Evolutionary conservation across 1,140 invertebrate genomes (phyloP).

Genomic region (Papilio helenus): DNA sequence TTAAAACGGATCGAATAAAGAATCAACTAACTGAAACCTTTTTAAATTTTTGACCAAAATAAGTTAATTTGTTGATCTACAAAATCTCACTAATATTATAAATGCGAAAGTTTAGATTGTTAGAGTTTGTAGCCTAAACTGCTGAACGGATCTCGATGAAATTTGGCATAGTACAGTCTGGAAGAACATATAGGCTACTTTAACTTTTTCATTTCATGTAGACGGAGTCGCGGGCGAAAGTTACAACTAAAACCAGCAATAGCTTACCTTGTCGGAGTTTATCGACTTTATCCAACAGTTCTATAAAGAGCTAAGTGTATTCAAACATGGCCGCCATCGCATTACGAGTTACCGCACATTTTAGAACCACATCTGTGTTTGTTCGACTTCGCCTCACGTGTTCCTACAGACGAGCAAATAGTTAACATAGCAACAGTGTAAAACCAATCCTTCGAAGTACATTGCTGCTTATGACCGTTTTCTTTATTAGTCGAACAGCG

Average conservation of each 20-base stretch:
- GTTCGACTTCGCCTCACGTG: conserved; percentile 17
- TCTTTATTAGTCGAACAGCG: background rate
- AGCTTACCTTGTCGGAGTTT: background rate
- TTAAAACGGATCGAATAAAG: no score
- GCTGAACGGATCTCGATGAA: no score
- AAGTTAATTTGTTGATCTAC: no score
- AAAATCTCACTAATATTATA: no score
- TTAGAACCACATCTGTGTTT: conserved; percentile 18
- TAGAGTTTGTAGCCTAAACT: no score
- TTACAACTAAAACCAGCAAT: background rate
- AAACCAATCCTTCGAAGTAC: background rate
- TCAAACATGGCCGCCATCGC: conserved; percentile 5
- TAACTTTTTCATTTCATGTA: no score
- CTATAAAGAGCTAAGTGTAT: background rate
- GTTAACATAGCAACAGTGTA: conserved; percentile 2
- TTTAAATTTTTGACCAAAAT: no score
- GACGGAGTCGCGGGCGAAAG: no score
- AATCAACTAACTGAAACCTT: no score
- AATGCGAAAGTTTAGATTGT: no score
- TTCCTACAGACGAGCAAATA: conserved; percentile 6
- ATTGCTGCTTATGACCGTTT: background rate
- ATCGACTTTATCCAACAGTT: background rate
- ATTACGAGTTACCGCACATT: conserved; percentile 3
- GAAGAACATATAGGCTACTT: no score
- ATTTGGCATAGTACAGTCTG: no score